A percentile compares a stretch with the other conserved stretches of the same genome.
Conservation (phyloP, 1,140 invertebrate genomes). For the Meloidogyne floridensis region DNA sequence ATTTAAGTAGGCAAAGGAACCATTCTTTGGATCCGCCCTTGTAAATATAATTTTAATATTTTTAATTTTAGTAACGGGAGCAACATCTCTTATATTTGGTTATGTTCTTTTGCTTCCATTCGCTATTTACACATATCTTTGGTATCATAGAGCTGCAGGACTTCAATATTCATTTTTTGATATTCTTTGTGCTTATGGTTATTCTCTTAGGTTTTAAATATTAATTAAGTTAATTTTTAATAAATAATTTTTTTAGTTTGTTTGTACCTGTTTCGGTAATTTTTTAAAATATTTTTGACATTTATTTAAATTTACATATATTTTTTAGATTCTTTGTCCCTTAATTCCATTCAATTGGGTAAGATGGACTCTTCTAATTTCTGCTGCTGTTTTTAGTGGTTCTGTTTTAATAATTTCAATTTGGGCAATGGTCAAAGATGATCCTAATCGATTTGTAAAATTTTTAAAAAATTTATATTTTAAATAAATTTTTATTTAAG, state of each 20-base stretch:
- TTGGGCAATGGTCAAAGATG: slow-evolving; percentile 76
- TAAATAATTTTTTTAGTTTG: neutral
- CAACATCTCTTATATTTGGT: slow-evolving; percentile 82
- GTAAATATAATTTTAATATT: neutral
- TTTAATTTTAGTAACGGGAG: slow-evolving; percentile 75
- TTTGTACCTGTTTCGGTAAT: slow-evolving; percentile 20
- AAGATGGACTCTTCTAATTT: slow-evolving; percentile 82
- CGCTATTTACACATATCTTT: slow-evolving; percentile 79
- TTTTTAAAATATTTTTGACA: neutral
- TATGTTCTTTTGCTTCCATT: slow-evolving; percentile 86
- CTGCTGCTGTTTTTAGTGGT: slow-evolving; percentile 77
- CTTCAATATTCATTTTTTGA: slow-evolving; percentile 75
- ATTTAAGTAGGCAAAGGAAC: too few relatives aligned
- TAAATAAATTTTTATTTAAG: slow-evolving; percentile 8
- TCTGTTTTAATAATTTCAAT: slow-evolving; percentile 82
- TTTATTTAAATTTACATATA: slow-evolving; percentile 14
- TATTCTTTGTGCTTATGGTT: slow-evolving; percentile 89
- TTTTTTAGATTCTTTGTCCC: slow-evolving; percentile 78
- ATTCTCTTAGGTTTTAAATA: slow-evolving; percentile 83
- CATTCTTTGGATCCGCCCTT: neutral
- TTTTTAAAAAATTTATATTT: neutral
- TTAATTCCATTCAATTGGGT: slow-evolving; percentile 80
- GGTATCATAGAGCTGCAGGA: slow-evolving; percentile 75
- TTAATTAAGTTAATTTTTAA: slow-evolving; percentile 68
- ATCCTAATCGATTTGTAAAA: slow-evolving; percentile 62